These are phyloP conservation scores for Hoplostethus atlanticus DNA, from an alignment of 2,797 vertebrate species.

Conservation along the genomic window DNA sequence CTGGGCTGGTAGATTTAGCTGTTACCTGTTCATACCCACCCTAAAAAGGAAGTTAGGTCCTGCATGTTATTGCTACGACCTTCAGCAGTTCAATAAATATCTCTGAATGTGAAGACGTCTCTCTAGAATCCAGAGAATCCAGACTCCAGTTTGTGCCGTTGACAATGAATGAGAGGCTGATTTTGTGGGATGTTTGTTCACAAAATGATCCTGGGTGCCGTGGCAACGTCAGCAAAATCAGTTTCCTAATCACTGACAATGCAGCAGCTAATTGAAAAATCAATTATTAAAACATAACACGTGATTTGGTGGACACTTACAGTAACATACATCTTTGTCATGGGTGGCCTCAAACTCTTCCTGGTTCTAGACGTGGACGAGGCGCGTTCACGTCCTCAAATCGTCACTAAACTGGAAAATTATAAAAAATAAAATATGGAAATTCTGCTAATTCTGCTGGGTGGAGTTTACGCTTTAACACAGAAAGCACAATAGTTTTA, in stretches of 20 bases:
- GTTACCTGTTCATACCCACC: too few species aligned
- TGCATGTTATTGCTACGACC: not conserved
- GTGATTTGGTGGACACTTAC: too few species aligned
- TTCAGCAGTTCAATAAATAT: not conserved
- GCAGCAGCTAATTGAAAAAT: too few species aligned
- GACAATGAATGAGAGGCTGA: not conserved
- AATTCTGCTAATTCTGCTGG: not conserved
- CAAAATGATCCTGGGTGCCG: too few species aligned
- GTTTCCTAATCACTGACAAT: too few species aligned
- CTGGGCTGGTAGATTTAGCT: not conserved
- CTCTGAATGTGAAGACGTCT: not conserved
- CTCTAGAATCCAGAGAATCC: not conserved
- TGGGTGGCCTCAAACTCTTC: too few species aligned
- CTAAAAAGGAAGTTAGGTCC: not conserved
- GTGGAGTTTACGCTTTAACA: not conserved
- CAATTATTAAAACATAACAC: too few species aligned
- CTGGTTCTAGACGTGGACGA: too few species aligned
- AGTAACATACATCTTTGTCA: too few species aligned
- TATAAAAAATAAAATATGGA: not conserved
- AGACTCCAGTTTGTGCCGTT: not conserved
- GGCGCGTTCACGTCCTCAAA: not conserved
- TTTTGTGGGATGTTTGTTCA: not conserved
- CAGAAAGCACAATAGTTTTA: constrained; percentile 32
- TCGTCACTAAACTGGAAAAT: not conserved
- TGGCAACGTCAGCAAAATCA: too few species aligned